A percentile compares a stretch with the other conserved stretches of the same genome.
phyloP scores from a whole-genome alignment of 2,888 invertebrate species.

The Philopedon plagiatum region DNA sequence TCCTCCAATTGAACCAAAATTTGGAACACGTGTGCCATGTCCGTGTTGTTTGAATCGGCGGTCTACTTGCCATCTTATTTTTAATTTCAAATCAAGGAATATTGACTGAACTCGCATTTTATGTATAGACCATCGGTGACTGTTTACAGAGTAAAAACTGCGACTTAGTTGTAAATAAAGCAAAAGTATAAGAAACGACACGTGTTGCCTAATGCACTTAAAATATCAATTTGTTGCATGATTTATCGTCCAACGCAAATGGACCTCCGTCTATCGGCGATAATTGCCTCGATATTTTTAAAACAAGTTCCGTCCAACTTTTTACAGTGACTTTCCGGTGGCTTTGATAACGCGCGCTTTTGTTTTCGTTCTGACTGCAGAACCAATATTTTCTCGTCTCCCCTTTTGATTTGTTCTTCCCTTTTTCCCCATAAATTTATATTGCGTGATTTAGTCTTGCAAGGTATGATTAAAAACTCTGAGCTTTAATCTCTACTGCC shows the following conservation, averaged over 20 bases:
- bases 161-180: no score
- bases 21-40: no score
- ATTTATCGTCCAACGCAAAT: background rate
- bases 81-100: no score
- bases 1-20: no score
- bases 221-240: no score
- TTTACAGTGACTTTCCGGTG: slow-evolving; percentile 32
- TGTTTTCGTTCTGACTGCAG: slow-evolving; percentile 34
- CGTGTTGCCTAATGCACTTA: no score
- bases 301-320: slow-evolving; percentile 29
- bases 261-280: slow-evolving; percentile 22
- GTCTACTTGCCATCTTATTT: no score
- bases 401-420: slow-evolving; percentile 42
- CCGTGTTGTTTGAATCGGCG: no score
- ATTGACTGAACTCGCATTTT: no score
- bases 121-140: no score
- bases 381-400: slow-evolving; percentile 39
- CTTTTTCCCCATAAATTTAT: slow-evolving; percentile 45
- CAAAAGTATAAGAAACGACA: no score
- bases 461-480: slow-evolving; percentile 46
- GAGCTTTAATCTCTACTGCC: slow-evolving; percentile 33
- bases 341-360: slow-evolving; percentile 38
- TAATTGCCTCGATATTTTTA: slow-evolving; percentile 41
- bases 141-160: no score
- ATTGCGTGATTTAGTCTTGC: slow-evolving; percentile 36